Evolutionary conservation across 1,140 invertebrate species (phyloP), one percentile per base, ranked within the genome.

Genomic region (Copidosoma floridanum): DNA sequence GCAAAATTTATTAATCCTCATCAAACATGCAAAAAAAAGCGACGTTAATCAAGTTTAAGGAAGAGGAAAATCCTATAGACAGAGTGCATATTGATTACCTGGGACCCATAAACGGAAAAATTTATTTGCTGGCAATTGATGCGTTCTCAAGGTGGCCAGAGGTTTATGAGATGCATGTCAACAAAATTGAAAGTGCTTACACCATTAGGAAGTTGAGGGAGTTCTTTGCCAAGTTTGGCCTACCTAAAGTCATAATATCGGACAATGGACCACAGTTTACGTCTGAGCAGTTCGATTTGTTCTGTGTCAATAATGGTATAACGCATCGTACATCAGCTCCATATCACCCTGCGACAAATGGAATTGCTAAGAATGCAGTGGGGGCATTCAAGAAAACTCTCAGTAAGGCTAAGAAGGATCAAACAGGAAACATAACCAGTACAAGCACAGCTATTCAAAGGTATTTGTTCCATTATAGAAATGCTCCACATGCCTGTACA

Each of bases 261-360:
- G 67, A 72, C 51, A 73, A 69, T 48, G 67, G 65, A 1, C 21
- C 48, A 35, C 57, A 67, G 57, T 70, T 70, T 57, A 48, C 27
- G 10, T 70, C 68, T 0, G 58, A 63, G 3, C 53, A 65, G 27
- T 70, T 71, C 50, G 20, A 20, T n/a, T 37, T 37, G 8, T 72
- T 72, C 63, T 67, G 64, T 24, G 63, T 63, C 46, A 63, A 18
- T 21, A 72, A 67, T 58, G 63, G 67, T 3, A 71, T 73, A 21
- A 20, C 53, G 21, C 60, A 67, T 52, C 21, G 47, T 10, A 66
- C 61, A 27, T 63, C 64, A 24, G 52, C 71, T 10, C 64, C 71
- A 20, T 71, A 68, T 63, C 68, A 72, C 55, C 67, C 67, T 41
- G 58, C 65, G 1, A 63, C 71, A 20, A 77, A 75, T 67, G 67